phyloP scores from a whole-genome alignment of 2,888 invertebrate species.

The Cheilosia vulpina region DNA sequence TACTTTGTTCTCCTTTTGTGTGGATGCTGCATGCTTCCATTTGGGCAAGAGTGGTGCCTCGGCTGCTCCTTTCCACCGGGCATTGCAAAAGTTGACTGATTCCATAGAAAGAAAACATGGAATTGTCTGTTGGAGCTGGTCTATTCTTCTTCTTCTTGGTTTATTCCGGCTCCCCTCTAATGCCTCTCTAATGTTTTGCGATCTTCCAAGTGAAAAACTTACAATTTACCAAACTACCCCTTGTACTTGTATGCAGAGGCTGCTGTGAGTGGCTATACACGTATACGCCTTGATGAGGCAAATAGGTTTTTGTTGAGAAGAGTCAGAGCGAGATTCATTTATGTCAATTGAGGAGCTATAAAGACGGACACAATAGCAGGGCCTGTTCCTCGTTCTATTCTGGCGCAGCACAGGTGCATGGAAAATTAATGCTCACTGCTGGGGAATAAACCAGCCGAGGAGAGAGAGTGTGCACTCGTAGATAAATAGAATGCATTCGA shows the following conservation, averaged over 20 bases:
- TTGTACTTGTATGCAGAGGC: neutral
- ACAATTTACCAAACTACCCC: constrained; percentile 48
- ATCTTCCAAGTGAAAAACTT: constrained; percentile 56
- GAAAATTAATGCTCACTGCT: constrained; percentile 64
- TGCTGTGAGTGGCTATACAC: neutral
- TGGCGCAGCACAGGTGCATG: constrained; percentile 66
- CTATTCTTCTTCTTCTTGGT: constrained; percentile 17
- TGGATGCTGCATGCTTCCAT: constrained; percentile 10
- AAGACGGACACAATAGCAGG: constrained; percentile 47
- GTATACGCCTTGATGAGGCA: constrained; percentile 24
- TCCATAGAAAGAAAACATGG: constrained; percentile 65
- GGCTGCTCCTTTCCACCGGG: constrained; percentile 10
- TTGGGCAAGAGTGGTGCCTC: constrained; percentile 32
- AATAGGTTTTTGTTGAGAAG: neutral
- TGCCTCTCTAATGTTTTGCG: constrained; percentile 54
- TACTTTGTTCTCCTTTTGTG: constrained; percentile 20
- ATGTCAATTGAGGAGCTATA: constrained; percentile 66
- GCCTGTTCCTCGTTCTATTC: constrained; percentile 27
- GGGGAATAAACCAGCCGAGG: constrained; percentile 27
- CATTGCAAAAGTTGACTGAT: constrained; percentile 64
- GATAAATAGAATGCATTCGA: constrained; percentile 29
- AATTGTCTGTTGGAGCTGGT: constrained; percentile 28
- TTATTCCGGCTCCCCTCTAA: constrained; percentile 1
- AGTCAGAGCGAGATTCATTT: constrained; percentile 44
- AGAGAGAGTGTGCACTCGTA: constrained; percentile 7